Evolutionary conservation across 2,797 vertebrate genomes (phyloP).

Genomic region (Oceanodroma leucorhoa): DNA sequence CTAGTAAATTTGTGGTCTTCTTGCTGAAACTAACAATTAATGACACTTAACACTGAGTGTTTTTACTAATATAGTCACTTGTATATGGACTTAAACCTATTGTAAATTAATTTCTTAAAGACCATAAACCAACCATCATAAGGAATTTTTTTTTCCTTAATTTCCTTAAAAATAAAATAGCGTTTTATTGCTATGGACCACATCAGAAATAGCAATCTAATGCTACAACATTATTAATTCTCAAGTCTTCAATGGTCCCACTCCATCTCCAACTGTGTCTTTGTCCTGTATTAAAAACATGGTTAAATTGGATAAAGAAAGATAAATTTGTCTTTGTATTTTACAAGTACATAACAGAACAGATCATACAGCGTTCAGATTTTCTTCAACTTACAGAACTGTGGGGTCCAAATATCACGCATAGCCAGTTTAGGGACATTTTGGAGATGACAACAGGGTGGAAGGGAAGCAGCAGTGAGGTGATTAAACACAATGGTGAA

Average conservation of each 20-base stretch:
- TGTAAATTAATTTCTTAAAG: background rate
- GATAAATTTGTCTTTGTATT: background rate
- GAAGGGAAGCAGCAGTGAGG: background rate
- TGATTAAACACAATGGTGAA: background rate
- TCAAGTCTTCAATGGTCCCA: background rate
- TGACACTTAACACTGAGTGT: background rate
- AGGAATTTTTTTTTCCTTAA: background rate
- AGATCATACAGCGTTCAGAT: background rate
- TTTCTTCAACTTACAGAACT: background rate
- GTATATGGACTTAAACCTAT: background rate
- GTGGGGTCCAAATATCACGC: background rate
- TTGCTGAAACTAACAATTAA: background rate
- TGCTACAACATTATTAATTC: background rate
- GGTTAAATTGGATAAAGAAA: background rate
- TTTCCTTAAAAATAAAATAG: too few species aligned
- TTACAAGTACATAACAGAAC: background rate
- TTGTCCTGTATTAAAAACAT: background rate
- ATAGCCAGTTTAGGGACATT: background rate
- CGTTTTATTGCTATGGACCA: background rate
- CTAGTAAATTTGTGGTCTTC: background rate
- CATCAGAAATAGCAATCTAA: background rate
- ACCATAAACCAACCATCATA: background rate
- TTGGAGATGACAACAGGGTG: background rate
- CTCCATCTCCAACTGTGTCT: background rate
- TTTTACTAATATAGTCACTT: background rate